Conservation (phyloP, 2,888 invertebrate genomes). For the Allophyes oxyacanthae region DNA sequence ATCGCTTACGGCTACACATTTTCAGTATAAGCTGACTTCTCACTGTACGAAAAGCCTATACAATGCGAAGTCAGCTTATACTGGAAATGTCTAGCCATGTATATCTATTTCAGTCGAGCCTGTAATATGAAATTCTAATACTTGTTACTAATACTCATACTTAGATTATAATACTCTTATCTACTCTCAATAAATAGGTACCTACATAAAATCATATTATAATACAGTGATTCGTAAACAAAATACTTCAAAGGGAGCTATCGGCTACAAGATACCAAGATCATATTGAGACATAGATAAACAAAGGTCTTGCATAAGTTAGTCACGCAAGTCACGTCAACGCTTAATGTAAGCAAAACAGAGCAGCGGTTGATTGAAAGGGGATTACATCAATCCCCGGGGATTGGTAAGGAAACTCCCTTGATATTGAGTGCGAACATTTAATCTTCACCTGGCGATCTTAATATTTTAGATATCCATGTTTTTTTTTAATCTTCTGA, state of each 20-base stretch:
- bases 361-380: conserved; percentile 58
- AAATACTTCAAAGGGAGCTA: conserved; percentile 17
- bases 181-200: no score
- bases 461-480: conserved; percentile 38
- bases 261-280: conserved; percentile 13
- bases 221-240: conserved; percentile 16
- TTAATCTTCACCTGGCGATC: conserved; percentile 38
- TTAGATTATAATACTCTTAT: no score
- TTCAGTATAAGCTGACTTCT: no score
- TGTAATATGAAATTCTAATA: no score
- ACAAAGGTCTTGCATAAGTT: conserved; percentile 4
- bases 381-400: conserved; percentile 62
- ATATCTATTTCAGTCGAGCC: no score
- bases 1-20: no score
- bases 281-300: conserved; percentile 23
- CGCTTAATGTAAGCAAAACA: conserved; percentile 63
- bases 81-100: no score
- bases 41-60: no score
- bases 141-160: no score
- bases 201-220: no score
- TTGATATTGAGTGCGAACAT: conserved; percentile 33
- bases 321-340: conserved; percentile 54
- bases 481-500: conserved; percentile 13
- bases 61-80: no score
- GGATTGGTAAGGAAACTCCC: conserved; percentile 43